A percentile compares a stretch with the other conserved stretches of the same genome.
phyloP scores from a whole-genome alignment of 2,113 vertebrate species.

The Labrus mixtus region DNA sequence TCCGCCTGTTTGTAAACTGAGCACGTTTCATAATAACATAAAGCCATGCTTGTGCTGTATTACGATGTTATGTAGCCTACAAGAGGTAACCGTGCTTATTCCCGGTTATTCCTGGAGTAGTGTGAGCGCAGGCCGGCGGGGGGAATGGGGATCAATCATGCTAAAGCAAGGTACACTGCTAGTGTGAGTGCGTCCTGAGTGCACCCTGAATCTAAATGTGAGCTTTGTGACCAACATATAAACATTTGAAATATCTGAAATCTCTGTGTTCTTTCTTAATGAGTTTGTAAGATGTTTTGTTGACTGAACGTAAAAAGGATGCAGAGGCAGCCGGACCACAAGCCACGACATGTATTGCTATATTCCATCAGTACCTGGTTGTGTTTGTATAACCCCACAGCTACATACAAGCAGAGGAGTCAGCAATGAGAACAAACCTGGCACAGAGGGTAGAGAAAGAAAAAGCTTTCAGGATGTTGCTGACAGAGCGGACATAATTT shows the following conservation, averaged over 20 bases:
- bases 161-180: no score
- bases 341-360: constrained; percentile 35
- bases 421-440: constrained; percentile 55
- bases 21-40: no score
- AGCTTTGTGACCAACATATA: background rate
- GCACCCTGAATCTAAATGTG: no score
- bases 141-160: no score
- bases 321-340: constrained; percentile 8
- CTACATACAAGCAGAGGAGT: constrained; percentile 50
- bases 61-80: no score
- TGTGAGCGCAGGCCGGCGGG: no score
- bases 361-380: constrained; percentile 58
- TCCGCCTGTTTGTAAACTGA: no score
- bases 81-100: no score
- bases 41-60: no score
- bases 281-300: constrained; percentile 29
- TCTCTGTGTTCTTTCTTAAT: constrained; percentile 1
- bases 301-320: constrained; percentile 9
- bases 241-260: constrained; percentile 10
- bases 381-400: constrained; percentile 62
- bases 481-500: constrained; percentile 49
- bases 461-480: constrained; percentile 48
- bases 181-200: no score
- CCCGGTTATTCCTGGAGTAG: no score
- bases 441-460: constrained; percentile 47